Evolutionary conservation across 2,113 vertebrate species (phyloP).

Genomic region (Halcyon malimbica): DNA sequence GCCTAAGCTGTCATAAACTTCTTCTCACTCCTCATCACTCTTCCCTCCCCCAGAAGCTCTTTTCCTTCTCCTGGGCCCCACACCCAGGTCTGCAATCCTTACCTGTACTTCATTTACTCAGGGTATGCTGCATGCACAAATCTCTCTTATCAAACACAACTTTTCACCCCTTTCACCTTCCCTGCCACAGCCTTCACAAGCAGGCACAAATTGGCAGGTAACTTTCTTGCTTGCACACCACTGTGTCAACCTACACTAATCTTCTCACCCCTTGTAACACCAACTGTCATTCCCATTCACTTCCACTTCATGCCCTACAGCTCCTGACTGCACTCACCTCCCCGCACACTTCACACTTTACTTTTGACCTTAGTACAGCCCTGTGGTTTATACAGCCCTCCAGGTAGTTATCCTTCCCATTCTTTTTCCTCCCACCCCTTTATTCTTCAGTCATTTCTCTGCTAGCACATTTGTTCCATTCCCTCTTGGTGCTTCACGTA

Average conservation of each 20-base stretch:
- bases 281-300: neutral
- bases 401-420: conserved; percentile 5
- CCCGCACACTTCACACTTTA: conserved; percentile 2
- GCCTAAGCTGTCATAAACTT: neutral
- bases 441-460: neutral
- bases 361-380: neutral
- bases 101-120: neutral
- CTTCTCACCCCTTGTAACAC: neutral
- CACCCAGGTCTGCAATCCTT: neutral
- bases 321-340: neutral
- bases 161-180: neutral
- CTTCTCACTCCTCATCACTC: neutral
- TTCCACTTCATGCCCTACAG: neutral
- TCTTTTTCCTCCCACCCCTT: neutral
- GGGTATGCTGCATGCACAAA: neutral
- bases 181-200: neutral
- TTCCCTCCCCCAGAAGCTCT: neutral
- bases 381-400: neutral
- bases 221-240: neutral
- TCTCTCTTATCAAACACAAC: neutral
- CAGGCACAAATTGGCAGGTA: neutral
- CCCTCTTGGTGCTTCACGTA: neutral
- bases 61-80: neutral
- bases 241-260: accelerated
- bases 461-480: neutral